These are phyloP conservation scores for Azemiops feae DNA, from an alignment of 2,113 vertebrate species.

Conservation along the genomic window DNA sequence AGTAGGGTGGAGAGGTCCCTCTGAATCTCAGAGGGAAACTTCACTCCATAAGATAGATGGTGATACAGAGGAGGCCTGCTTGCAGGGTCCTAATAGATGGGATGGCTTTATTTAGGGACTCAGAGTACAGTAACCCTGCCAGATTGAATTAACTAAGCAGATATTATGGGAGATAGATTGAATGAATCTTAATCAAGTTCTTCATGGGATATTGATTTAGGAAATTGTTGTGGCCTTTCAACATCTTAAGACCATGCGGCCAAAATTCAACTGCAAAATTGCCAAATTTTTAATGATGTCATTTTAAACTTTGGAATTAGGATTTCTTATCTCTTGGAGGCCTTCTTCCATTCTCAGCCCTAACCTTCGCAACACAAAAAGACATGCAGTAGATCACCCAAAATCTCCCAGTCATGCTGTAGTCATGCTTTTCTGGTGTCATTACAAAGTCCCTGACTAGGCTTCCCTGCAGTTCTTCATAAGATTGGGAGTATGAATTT, in stretches of 20 bases:
- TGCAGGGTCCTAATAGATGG: neutral
- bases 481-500: neutral
- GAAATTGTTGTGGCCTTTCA: neutral
- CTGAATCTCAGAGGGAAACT: neutral
- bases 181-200: neutral
- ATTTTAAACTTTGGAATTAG: neutral
- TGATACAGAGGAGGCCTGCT: neutral
- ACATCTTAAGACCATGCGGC: neutral
- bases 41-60: neutral
- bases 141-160: neutral
- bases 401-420: neutral
- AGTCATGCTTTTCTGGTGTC: neutral
- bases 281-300: neutral
- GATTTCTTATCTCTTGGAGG: neutral
- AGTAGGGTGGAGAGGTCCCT: fast-evolving
- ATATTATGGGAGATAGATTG: neutral
- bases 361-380: neutral
- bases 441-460: neutral
- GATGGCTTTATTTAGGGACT: neutral
- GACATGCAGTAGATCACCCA: neutral
- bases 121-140: neutral
- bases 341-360: neutral
- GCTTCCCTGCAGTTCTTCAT: neutral
- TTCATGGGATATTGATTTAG: neutral
- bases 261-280: neutral